Percentiles rank a stretch among this genome's conserved stretches.
Conservation (phyloP, 2,888 invertebrate species). For the Brachyptera putata region DNA sequence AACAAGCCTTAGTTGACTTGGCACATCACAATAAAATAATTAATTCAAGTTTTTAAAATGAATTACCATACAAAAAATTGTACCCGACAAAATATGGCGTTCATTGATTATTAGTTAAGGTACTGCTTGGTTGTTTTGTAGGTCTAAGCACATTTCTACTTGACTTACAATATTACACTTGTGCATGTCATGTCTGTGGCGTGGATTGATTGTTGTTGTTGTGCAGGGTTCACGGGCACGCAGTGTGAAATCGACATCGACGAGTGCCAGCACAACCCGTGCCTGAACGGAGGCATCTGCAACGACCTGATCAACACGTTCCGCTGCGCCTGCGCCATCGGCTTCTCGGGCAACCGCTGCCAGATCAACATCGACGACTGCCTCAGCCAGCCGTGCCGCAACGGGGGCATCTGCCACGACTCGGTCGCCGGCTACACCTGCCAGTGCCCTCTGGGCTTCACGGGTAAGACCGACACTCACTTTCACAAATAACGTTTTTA, state of each 20-base stretch:
- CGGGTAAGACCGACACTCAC: conserved; percentile 53
- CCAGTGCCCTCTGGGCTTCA: conserved; percentile 84
- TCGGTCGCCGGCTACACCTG: conserved; percentile 88
- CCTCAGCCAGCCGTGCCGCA: conserved; percentile 81
- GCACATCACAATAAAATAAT: too few relatives aligned
- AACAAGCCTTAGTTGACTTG: too few relatives aligned
- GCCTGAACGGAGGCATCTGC: conserved; percentile 81
- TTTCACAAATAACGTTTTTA: too few relatives aligned
- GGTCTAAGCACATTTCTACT: too few relatives aligned
- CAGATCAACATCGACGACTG: conserved; percentile 91
- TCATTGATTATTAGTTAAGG: too few relatives aligned
- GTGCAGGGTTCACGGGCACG: conserved; percentile 83
- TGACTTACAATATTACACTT: too few relatives aligned
- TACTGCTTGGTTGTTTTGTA: too few relatives aligned
- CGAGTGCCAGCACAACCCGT: conserved; percentile 83
- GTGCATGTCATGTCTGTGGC: too few relatives aligned
- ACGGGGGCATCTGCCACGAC: conserved; percentile 84
- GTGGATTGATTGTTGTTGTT: too few relatives aligned
- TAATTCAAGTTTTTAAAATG: too few relatives aligned
- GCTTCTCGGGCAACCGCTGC: conserved; percentile 80
- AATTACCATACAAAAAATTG: too few relatives aligned
- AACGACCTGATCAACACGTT: conserved; percentile 84
- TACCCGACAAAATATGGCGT: too few relatives aligned
- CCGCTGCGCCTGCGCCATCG: conserved; percentile 80
- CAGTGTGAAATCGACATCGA: conserved; percentile 89